Percentiles rank a stretch among this genome's conserved stretches.
Evolutionary conservation across 2,888 invertebrate genomes (phyloP).

Genomic region (Rapana venosa): DNA sequence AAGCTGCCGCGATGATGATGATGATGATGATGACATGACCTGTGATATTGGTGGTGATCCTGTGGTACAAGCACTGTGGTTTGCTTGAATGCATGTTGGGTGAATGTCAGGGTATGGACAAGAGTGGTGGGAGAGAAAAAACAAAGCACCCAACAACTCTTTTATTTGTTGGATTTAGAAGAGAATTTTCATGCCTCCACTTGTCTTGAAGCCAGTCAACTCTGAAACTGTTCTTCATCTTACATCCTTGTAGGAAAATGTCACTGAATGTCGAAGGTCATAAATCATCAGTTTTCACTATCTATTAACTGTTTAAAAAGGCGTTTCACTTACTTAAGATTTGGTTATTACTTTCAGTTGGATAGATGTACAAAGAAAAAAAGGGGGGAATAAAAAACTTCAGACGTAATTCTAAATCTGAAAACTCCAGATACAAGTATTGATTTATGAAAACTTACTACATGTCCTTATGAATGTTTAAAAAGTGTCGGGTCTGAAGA

Average conservation of each 20-base stretch:
- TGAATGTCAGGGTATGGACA: neutral
- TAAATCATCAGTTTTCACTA: neutral
- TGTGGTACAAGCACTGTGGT: neutral
- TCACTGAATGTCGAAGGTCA: neutral
- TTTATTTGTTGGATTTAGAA: neutral
- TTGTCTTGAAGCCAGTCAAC: neutral
- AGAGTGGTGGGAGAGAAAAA: neutral
- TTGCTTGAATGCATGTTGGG: neutral
- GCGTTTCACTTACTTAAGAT: neutral
- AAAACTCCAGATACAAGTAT: neutral
- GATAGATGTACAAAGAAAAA: neutral
- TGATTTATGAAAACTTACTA: too few relatives aligned
- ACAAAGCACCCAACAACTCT: neutral
- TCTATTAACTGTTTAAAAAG: too few relatives aligned
- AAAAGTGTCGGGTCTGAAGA: too few relatives aligned
- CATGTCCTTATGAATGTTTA: too few relatives aligned
- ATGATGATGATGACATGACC: slow-evolving; percentile 27
- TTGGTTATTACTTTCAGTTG: neutral
- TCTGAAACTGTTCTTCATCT: neutral
- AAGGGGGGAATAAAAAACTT: neutral
- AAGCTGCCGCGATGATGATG: slow-evolving; percentile 26
- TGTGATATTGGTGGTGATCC: slow-evolving; percentile 41
- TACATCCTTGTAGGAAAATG: neutral
- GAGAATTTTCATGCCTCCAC: neutral
- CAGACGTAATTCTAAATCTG: neutral